Base-by-base conservation (phyloP, 1,140 invertebrate genomes). In the Zaprionus davidi region DNA sequence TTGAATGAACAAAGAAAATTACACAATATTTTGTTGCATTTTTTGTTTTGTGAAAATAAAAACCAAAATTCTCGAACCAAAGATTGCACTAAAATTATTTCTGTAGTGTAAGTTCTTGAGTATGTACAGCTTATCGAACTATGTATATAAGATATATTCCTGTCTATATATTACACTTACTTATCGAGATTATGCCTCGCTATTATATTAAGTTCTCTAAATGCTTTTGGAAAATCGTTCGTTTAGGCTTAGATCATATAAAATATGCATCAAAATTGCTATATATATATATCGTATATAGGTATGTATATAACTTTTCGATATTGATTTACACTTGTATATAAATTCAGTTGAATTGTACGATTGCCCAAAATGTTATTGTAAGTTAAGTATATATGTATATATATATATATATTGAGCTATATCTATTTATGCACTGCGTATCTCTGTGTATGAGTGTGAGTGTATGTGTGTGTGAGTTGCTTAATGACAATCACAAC, bases 1-100 rank as follows among this genome's bases (percentile, higher is more conserved):
- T 69, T 91, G 87, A 91, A 91, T 91, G 87, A 91, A 90, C 86
- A 90, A 90, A 90, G 86, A 90, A 90, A 90, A 90, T 90, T 90
- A 90, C 82, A 90, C 78, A 82, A 86, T 84, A 79, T 86, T 90
- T 91, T 83, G 85, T 91, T 91, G 81, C 85, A 82, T 91, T 79
- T 76, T 57, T 65, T 68, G 71, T 41, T 46, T 71, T 71, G 31
- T 24, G 46, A 28, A 20, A 57, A 17, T 67, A 70, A 53, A 49
- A 71, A 74, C 62, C 51, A 77, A 83, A 60, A 46, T n/a, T 51
- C 49, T 57, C 38, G 26, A 87, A 90, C 85, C 58, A 85, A 90
- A 76, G 76, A 88, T 88, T 88, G 81, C 84, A 90, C 84, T 88
- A 90, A 90, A 91, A 85, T 86, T 90, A 72, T 75, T 71, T 72